Evolutionary conservation across 2,113 vertebrate genomes (phyloP), one percentile per base, ranked within the genome.

Genomic region (Sturnus vulgaris): DNA sequence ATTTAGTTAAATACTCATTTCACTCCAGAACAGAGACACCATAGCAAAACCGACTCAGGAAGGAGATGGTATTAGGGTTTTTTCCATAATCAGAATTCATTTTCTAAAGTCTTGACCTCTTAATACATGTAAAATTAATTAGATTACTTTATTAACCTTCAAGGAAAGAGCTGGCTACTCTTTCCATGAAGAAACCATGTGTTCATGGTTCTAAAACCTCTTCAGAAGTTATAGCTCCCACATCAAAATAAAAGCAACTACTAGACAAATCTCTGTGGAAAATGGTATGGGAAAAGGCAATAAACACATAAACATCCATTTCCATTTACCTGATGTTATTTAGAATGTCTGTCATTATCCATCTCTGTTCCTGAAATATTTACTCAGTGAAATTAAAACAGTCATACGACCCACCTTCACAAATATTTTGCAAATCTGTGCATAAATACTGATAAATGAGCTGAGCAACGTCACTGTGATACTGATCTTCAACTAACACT

Each of bases 1-100:
- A 95, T 84, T 88, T 86, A 76, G 40, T 79, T 72, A 87, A 85
- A 90, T 69, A 79, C 6, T 80, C 33, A 72, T 93, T 96, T 90
- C 39, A 80, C 23, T 79, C 23, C 47, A 72, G 63, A 95, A 80
- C 27, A 78, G 56, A 94, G 52, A 85, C 40, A 76, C 12, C 37
- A 69, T 37, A 84, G 31, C 21, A 68, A 92, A 93, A 70, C 6
- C 24, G 66, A 11, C 47, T 44, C 37, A 81, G 56, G 69, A 88
- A 91, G 19, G 8, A 66, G 25, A 68, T 33, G 7, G 7, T 68
- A 52, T 22, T 25, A 50, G 17, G 9, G 17, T 11, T 49, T 73
- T 20, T 75, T n/a, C 28, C 39, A 27, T 63, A 57, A n/a, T 39
- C 30, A 84, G 46, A 9, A 20, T 57, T 69, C 15, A 66, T 52